Evolutionary conservation across 2,113 vertebrate species (phyloP).

Genomic region (Scomber japonicus): DNA sequence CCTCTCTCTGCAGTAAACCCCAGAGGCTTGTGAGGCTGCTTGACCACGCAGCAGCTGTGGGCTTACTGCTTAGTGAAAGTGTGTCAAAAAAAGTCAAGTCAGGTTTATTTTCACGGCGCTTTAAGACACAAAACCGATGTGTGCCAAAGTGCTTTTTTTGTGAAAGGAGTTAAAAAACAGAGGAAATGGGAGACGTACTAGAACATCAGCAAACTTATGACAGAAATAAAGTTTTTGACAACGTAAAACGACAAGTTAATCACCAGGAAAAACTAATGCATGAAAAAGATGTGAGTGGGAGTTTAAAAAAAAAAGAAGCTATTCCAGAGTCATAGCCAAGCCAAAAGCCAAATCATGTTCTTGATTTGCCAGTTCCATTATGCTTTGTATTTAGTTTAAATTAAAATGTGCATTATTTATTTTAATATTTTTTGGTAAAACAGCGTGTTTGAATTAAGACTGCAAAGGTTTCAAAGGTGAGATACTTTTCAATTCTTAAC

Average conservation of each 20-base stretch:
- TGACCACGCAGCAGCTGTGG: slow-evolving; percentile 64
- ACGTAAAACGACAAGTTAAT: not conserved
- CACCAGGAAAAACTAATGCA: not conserved
- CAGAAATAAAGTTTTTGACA: not conserved
- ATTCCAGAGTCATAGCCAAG: not conserved
- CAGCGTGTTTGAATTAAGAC: too few species aligned
- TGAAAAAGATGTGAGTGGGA: too few species aligned
- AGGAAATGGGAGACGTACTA: not conserved
- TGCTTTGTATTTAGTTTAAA: too few species aligned
- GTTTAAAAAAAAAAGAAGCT: not conserved
- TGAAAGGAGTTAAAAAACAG: not conserved
- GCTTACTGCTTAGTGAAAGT: slow-evolving; percentile 29
- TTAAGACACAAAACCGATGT: slow-evolving; percentile 28
- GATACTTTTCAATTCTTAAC: too few species aligned
- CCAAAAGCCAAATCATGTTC: not conserved
- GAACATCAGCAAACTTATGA: not conserved
- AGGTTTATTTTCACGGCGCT: slow-evolving; percentile 44
- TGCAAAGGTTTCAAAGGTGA: too few species aligned
- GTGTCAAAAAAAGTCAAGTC: slow-evolving; percentile 44
- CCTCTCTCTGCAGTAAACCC: slow-evolving; percentile 29
- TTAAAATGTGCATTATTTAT: too few species aligned
- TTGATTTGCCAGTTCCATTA: not conserved
- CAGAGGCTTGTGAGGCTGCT: slow-evolving; percentile 53
- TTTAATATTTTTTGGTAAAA: too few species aligned
- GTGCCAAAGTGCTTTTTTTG: slow-evolving; percentile 22